phyloP scores from a whole-genome alignment of 2,888 invertebrate species.

The Leptura quadrifasciata region DNA sequence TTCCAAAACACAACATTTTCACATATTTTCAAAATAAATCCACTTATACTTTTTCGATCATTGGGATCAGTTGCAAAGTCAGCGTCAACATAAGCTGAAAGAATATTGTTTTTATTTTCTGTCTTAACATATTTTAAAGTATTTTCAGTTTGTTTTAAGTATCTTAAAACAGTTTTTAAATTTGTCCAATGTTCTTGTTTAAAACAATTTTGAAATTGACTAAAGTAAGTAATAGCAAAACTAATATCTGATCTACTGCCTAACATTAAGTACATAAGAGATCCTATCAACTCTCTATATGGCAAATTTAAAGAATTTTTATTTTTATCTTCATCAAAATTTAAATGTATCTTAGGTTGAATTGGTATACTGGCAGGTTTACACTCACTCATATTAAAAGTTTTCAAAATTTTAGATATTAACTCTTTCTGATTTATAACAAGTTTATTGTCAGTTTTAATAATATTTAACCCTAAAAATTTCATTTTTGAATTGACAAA shows the following conservation, averaged over 20 bases:
- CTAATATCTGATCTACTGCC: conserved; percentile 51
- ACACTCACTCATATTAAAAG: conserved; percentile 39
- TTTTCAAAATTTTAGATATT: conserved; percentile 42
- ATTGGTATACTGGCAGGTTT: conserved; percentile 38
- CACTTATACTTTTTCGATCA: conserved; percentile 54
- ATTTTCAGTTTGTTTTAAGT: conserved; percentile 49
- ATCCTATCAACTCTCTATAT: conserved; percentile 47
- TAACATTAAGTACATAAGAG: conserved; percentile 36
- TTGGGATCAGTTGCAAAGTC: conserved; percentile 53
- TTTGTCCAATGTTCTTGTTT: conserved; percentile 48
- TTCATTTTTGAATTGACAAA: conserved; percentile 32
- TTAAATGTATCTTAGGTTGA: conserved; percentile 42
- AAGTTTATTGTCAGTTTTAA: not conserved
- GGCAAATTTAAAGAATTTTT: conserved; percentile 17
- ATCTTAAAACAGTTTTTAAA: conserved; percentile 47
- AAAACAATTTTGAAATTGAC: conserved; percentile 23
- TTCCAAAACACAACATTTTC: conserved; percentile 52
- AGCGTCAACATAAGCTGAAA: conserved; percentile 51
- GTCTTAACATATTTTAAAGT: conserved; percentile 48
- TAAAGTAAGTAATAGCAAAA: conserved; percentile 47
- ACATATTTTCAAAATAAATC: conserved; percentile 50
- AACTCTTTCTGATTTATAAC: not conserved
- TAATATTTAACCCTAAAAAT: conserved; percentile 37
- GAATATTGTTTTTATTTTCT: conserved; percentile 27
- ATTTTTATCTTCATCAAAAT: conserved; percentile 5